phyloP scores from a whole-genome alignment of 2,797 vertebrate species.

The Diceros bicornis region DNA sequence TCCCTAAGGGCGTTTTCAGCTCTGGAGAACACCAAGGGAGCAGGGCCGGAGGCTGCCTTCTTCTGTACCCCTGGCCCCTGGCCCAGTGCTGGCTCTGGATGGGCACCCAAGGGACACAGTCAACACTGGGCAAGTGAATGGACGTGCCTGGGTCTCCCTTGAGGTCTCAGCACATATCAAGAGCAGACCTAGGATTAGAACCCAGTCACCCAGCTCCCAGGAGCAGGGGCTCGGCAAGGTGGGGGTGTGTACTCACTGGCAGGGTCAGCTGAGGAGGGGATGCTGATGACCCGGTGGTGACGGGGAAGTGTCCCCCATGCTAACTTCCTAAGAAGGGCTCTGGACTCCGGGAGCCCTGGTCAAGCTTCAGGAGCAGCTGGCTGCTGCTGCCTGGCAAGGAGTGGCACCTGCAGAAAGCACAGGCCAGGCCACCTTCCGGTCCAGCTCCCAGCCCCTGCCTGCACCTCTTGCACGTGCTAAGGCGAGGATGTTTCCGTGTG shows the following conservation, averaged over 20 bases:
- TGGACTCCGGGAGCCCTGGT: rapidly evolving
- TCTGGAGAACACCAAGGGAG: background rate
- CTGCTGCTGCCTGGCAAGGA: background rate
- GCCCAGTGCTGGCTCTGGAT: background rate
- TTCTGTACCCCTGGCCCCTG: background rate
- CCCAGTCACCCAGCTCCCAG: background rate
- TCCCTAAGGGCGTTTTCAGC: background rate
- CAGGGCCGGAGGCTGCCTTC: background rate
- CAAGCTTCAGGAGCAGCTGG: background rate
- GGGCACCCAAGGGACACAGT: rapidly evolving
- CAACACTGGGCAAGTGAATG: background rate
- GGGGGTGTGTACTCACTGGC: background rate
- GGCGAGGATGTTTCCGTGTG: rapidly evolving
- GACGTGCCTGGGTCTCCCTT: background rate
- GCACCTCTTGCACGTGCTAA: no score
- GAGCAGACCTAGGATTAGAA: background rate
- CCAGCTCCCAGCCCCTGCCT: background rate
- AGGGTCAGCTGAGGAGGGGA: background rate
- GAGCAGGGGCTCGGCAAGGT: background rate
- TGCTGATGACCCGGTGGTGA: background rate
- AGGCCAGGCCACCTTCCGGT: background rate
- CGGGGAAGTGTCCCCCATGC: rapidly evolving
- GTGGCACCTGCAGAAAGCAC: background rate
- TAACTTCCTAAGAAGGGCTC: background rate
- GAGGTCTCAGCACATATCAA: background rate